These are phyloP conservation scores for Sebastes ruberrimus DNA, from an alignment of 2,797 vertebrate species.

Conservation along the genomic window DNA sequence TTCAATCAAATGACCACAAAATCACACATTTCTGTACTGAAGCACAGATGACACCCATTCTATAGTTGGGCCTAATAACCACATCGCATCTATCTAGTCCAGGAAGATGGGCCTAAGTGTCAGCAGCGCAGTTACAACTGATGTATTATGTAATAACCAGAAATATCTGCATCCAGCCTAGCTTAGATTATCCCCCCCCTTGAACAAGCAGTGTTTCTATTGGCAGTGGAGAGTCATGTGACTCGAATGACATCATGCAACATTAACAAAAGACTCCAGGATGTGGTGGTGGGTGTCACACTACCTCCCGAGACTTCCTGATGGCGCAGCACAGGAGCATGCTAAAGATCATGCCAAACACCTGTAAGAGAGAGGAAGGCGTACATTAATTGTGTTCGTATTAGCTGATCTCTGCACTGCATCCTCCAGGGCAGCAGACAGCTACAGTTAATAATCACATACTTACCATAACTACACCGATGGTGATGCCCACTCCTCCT, in stretches of 20 bases:
- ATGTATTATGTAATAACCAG: conserved; percentile 40
- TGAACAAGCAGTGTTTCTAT: conserved; percentile 68
- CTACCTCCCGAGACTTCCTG: conserved; percentile 93
- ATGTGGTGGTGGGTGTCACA: conserved; percentile 76
- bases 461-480: conserved; percentile 93
- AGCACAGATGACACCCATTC: conserved; percentile 66
- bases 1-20: conserved; percentile 65
- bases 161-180: conserved; percentile 40
- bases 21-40: conserved; percentile 59
- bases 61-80: conserved; percentile 63
- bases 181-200: conserved; percentile 39
- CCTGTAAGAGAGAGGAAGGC: conserved; percentile 73
- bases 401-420: background rate
- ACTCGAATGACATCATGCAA: conserved; percentile 84
- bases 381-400: background rate
- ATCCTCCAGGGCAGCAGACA: background rate
- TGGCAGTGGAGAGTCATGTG: conserved; percentile 74
- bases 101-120: conserved; percentile 45
- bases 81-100: conserved; percentile 58
- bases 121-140: conserved; percentile 47
- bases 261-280: conserved; percentile 54
- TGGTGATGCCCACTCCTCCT: conserved; percentile 89
- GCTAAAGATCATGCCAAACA: conserved; percentile 98
- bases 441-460: background rate
- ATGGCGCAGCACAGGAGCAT: conserved; percentile 97